Percentiles rank a stretch among this genome's conserved stretches.
phyloP scores from a whole-genome alignment of 2,113 vertebrate genomes.

The Charina bottae region DNA sequence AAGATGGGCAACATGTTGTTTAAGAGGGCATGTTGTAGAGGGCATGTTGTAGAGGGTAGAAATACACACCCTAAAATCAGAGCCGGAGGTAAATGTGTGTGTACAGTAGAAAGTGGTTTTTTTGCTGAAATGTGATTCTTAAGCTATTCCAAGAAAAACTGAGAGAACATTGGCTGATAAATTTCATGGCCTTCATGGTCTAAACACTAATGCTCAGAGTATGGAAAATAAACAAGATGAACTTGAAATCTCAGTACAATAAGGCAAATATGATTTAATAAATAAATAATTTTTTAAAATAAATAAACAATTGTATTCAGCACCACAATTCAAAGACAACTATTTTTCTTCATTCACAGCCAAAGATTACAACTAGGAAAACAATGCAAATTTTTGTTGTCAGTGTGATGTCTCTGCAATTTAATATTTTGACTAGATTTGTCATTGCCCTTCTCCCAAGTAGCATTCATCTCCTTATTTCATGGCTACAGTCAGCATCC shows the following conservation, averaged over 20 bases:
- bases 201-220: neutral
- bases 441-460: neutral
- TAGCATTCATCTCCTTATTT: neutral
- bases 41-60: neutral
- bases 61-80: neutral
- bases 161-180: neutral
- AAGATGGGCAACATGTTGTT: neutral
- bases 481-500: neutral
- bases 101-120: neutral
- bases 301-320: too few species aligned
- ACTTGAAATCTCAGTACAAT: neutral
- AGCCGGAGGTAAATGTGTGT: neutral
- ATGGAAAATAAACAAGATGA: neutral
- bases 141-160: neutral
- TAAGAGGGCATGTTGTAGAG: neutral
- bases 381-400: neutral
- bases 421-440: neutral
- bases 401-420: neutral
- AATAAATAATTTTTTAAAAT: too few species aligned
- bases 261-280: neutral
- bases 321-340: neutral
- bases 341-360: neutral
- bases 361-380: neutral
- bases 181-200: neutral
- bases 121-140: neutral